Base-by-base conservation (phyloP, 2,113 vertebrate species). In the Sisor rabdophorus region DNA sequence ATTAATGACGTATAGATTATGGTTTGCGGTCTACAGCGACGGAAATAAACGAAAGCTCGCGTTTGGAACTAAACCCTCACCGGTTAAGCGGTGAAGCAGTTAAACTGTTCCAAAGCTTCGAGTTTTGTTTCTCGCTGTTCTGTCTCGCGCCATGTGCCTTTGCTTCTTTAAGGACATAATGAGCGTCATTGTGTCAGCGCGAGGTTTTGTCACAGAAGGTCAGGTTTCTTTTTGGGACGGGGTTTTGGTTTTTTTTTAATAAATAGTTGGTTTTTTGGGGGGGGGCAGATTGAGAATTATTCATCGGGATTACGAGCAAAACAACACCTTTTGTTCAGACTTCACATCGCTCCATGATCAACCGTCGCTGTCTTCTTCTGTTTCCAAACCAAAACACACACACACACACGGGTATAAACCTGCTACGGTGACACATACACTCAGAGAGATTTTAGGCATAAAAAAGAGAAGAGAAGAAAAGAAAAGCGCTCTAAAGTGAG, bases 161-260 rank as follows among this genome's bases (percentile, higher is more conserved):
- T 36, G 32, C 32, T 36, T 44, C 40, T 1, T 1, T 80, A 76
- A 28, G 47, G 71, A 58, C 69, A 48, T 80, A 72, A 76, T 54
- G 68, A 77, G 67, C 76, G 79, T 82, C 64, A 76, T 61, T 65
- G 80, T n/a, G 56, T 82, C 80, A 55, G 56, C 73, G 15, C 55
- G 79, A 48, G 4, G 67, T 79, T 78, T 90, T 89, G 84, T 75
- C 81, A 84, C 85, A 86, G 83, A 28, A 76, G 78, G 77, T 76
- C 68, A 72, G 68, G 68, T 78, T 80, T 83, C 28, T 48, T 67
- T 67, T 67, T 9, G 9, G 64, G 7, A 24, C n/a, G 12, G 1
- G 4, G 1, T 11, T 64, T 64, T n/a, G n/a, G 19, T 19, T 54
- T 9, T 55, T n/a, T 55, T 22, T n/a, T 59, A 44, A 44, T 44